Percentiles rank a stretch among this genome's conserved stretches.
These are phyloP conservation scores for Drosophila bocqueti DNA, from an alignment of 1,140 invertebrate genomes.

Conservation along the genomic window DNA sequence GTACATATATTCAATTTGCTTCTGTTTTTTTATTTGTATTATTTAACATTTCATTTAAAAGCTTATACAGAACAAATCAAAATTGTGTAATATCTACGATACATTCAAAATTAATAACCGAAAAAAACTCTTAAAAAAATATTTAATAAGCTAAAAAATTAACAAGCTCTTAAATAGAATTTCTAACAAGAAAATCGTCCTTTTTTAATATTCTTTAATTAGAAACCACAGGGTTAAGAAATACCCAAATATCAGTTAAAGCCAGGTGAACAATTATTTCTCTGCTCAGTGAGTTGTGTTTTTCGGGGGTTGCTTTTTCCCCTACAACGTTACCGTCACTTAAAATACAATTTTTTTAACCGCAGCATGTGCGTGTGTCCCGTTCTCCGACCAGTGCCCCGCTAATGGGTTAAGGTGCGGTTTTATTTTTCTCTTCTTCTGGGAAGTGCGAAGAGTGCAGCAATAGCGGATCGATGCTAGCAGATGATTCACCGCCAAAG, in stretches of 20 bases:
- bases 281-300: neutral
- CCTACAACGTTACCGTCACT: neutral
- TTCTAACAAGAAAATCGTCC: neutral
- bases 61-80: neutral
- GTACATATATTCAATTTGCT: neutral
- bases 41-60: too few relatives aligned
- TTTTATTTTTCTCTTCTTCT: neutral
- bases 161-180: neutral
- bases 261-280: neutral
- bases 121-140: neutral
- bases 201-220: neutral
- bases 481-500: slow-evolving; percentile 53
- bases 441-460: slow-evolving; percentile 5
- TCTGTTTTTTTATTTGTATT: neutral
- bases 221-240: neutral
- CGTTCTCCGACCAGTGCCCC: neutral
- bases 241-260: neutral
- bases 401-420: slow-evolving; percentile 18
- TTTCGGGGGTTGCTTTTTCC: neutral
- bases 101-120: neutral
- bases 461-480: slow-evolving; percentile 29
- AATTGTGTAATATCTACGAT: neutral
- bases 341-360: neutral
- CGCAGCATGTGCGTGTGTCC: neutral
- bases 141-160: neutral